Conservation (phyloP, 2,113 vertebrate species). For the Nycticryphes semicollaris region DNA sequence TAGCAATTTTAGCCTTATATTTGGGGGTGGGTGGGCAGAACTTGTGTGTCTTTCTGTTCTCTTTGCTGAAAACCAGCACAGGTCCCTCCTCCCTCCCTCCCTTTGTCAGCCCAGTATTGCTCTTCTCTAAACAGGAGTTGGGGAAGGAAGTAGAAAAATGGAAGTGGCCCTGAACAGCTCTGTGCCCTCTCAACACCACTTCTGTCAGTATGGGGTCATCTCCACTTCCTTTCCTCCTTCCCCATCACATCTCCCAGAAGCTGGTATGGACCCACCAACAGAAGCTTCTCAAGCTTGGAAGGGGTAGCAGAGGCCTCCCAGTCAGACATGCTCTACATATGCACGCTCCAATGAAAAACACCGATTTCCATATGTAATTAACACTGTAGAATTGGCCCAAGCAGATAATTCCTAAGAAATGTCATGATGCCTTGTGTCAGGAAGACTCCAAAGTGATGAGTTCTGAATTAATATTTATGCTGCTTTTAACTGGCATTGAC, state of each 20-base stretch:
- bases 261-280: neutral
- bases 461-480: neutral
- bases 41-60: neutral
- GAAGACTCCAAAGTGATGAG: neutral
- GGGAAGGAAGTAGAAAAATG: neutral
- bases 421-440: neutral
- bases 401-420: neutral
- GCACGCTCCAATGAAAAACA: accelerated
- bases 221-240: neutral
- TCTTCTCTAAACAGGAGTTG: neutral
- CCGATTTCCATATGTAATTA: neutral
- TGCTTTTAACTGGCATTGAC: neutral
- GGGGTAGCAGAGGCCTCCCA: neutral
- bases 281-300: neutral
- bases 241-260: neutral
- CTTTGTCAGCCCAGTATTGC: neutral
- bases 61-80: neutral
- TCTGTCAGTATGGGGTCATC: neutral
- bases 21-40: neutral
- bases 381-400: neutral
- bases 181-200: neutral
- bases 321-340: neutral
- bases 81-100: neutral
- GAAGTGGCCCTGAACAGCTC: neutral
- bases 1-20: neutral